Base-by-base conservation (phyloP, 2,797 vertebrate genomes). In the Dermochelys coriacea region DNA sequence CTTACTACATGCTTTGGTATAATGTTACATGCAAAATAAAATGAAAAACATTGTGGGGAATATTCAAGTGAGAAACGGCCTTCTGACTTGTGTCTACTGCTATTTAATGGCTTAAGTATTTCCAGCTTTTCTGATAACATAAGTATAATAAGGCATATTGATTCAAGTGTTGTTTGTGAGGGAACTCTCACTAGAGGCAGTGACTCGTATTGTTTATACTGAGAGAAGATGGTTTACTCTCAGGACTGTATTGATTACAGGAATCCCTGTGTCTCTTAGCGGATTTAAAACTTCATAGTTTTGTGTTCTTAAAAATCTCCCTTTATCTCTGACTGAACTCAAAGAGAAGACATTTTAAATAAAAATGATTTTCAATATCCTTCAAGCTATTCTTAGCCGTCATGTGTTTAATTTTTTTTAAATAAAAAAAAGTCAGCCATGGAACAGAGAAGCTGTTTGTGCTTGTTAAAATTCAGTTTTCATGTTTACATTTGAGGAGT, bases 261-360 rank as follows among this genome's bases (percentile, higher is more conserved):
- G 55, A 93, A 95, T 93, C 9, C 94, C 68, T 61, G 89, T 86
- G 86, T 89, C 52, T 82, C 80, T 85, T 81, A 68, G 68, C 11
- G 78, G 55, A 31, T 91, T 94, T 79, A 92, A 92, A 91, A 95
- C 94, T 93, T 95, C 88, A 94, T 94, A 75, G 94, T 87, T 82
- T 78, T 90, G 4, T 75, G 52, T 87, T 18, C 21, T 85, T 94
- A 95, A 92, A 95, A 82, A 55, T 75, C 45, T 82, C 93, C 47
- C 51, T 93, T 89, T 95, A 94, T 89, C 91, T 71, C 74, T 89
- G 81, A 96, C 85, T 61, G 83, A 61, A 96, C 93, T 94, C 93
- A 91, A 96, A 98, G 85, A 80, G 94, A 89, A 81, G 75, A 83
- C 51, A 85, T 75, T 96, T 91, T 91, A 96, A 97, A 94, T 90